Percentiles rank a stretch among this genome's conserved stretches.
These are phyloP conservation scores for Pandion haliaetus DNA, from an alignment of 2,113 vertebrate species.

Conservation along the genomic window DNA sequence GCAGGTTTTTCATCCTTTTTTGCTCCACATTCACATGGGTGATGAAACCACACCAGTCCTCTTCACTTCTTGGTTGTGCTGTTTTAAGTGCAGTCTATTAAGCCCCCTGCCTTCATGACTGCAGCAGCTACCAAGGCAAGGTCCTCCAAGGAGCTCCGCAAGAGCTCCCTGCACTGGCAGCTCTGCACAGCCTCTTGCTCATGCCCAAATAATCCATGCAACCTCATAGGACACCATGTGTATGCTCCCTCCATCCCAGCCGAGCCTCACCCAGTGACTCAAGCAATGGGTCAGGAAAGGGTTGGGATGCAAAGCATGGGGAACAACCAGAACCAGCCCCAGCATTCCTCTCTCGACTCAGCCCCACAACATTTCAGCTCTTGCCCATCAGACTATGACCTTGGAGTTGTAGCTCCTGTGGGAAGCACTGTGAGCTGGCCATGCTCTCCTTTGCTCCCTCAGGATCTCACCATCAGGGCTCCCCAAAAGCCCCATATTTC, in stretches of 20 bases:
- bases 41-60: accelerated
- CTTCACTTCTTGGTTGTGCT: accelerated
- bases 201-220: not conserved
- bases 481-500: not conserved
- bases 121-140: not conserved
- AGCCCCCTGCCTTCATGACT: accelerated
- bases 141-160: not conserved
- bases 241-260: not conserved
- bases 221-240: accelerated
- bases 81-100: accelerated
- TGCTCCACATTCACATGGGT: accelerated
- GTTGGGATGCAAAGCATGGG: not conserved
- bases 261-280: not conserved
- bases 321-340: not conserved
- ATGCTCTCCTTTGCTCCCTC: accelerated
- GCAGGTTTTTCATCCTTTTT: not conserved
- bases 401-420: not conserved
- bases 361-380: accelerated
- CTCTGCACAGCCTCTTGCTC: accelerated
- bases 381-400: not conserved
- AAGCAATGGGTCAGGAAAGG: not conserved
- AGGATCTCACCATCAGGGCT: not conserved
- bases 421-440: not conserved
- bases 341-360: accelerated
- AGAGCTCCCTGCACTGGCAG: accelerated